Conservation (phyloP, 2,797 vertebrate species). For the Alauda arvensis region DNA sequence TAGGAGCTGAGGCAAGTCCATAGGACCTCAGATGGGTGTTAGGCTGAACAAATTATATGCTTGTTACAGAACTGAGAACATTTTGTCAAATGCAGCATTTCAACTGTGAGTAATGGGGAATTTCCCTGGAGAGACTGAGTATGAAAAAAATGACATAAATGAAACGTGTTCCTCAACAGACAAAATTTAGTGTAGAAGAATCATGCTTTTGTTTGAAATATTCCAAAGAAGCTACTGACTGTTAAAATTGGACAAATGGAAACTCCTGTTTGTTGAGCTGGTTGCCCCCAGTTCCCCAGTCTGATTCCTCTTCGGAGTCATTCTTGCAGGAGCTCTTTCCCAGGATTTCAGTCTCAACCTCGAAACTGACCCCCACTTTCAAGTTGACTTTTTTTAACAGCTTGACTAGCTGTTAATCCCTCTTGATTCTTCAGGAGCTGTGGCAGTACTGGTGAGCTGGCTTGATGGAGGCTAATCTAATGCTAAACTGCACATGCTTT, state of each 20-base stretch:
- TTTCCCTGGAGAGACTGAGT: neutral
- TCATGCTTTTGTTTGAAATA: neutral
- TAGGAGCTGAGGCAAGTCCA: neutral
- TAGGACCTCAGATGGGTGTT: neutral
- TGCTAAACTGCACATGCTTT: neutral
- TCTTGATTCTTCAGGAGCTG: neutral
- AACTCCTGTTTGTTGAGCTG: neutral
- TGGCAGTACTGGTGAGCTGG: neutral
- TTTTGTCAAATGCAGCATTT: neutral
- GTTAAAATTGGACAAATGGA: neutral
- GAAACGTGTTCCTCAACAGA: neutral
- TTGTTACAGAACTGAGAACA: neutral
- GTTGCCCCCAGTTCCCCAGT: neutral
- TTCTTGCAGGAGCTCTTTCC: neutral
- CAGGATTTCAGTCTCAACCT: neutral
- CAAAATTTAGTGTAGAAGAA: neutral
- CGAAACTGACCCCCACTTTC: neutral
- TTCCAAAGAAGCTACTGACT: neutral
- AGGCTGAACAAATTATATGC: neutral
- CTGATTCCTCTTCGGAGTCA: neutral
- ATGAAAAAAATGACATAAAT: neutral
- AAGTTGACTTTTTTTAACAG: too few relatives aligned
- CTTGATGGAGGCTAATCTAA: neutral
- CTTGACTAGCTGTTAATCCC: neutral
- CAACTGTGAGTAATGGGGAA: neutral